Percentiles rank a stretch among this genome's conserved stretches.
Conservation (phyloP, 2,888 invertebrate genomes). For the Drosophila quinaria region DNA sequence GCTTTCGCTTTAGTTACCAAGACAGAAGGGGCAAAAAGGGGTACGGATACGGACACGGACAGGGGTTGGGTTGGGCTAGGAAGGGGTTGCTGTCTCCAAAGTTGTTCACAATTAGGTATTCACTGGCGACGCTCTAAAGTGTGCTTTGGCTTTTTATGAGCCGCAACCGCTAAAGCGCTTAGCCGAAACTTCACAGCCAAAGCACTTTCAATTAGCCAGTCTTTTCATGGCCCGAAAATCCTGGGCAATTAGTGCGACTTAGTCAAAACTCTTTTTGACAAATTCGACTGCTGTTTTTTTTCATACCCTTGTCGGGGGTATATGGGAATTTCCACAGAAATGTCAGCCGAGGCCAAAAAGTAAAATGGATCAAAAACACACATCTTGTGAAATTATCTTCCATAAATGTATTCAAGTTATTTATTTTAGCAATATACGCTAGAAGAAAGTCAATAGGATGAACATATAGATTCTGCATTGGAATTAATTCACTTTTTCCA, state of each 20-base stretch:
- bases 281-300: not conserved
- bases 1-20: not conserved
- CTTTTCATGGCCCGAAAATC: conserved; percentile 37
- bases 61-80: not conserved
- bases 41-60: too few species aligned
- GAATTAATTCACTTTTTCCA: too few species aligned
- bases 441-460: too few species aligned
- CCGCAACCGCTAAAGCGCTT: conserved; percentile 74
- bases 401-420: too few species aligned
- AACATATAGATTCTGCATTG: too few species aligned
- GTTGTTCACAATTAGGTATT: conserved; percentile 56
- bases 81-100: not conserved
- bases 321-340: too few species aligned
- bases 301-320: not conserved
- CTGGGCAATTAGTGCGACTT: conserved; percentile 70
- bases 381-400: too few species aligned
- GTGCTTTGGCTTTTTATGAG: conserved; percentile 28
- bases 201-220: conserved; percentile 47
- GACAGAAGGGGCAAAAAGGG: not conserved
- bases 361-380: too few species aligned
- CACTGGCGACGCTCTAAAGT: conserved; percentile 38
- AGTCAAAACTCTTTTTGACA: conserved; percentile 22
- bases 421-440: too few species aligned
- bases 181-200: conserved; percentile 23
- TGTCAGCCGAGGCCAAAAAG: too few species aligned